phyloP scores from a whole-genome alignment of 2,888 invertebrate species.

The Mycalesis mineus region DNA sequence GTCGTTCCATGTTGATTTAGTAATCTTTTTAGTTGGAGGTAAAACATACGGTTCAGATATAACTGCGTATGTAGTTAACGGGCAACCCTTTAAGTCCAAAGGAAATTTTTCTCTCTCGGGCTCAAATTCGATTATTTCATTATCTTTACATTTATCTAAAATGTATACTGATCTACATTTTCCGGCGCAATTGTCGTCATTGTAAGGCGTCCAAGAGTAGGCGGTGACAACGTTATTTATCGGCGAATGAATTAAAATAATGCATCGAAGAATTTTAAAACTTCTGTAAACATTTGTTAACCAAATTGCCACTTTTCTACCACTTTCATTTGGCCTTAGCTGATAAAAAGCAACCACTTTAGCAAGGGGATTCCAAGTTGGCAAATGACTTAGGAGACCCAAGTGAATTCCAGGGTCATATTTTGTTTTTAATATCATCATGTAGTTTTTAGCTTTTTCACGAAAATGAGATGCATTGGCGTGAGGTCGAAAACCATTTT shows the following conservation, averaged over 20 bases:
- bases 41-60: slow-evolving; percentile 72
- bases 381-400: slow-evolving; percentile 65
- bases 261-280: slow-evolving; percentile 61
- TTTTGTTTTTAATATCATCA: slow-evolving; percentile 72
- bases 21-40: slow-evolving; percentile 52
- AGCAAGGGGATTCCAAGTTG: slow-evolving; percentile 74
- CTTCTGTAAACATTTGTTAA: slow-evolving; percentile 63
- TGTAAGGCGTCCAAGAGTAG: slow-evolving; percentile 69
- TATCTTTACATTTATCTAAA: slow-evolving; percentile 60
- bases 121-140: slow-evolving; percentile 46
- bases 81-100: slow-evolving; percentile 61
- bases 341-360: slow-evolving; percentile 69
- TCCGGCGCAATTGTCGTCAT: slow-evolving; percentile 61
- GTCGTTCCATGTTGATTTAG: slow-evolving; percentile 47
- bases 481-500: slow-evolving; percentile 69
- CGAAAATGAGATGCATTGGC: slow-evolving; percentile 74
- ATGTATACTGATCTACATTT: slow-evolving; percentile 59
- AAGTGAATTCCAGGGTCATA: slow-evolving; percentile 66
- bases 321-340: slow-evolving; percentile 47
- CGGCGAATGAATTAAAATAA: slow-evolving; percentile 60
- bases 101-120: slow-evolving; percentile 59
- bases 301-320: slow-evolving; percentile 48
- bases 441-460: slow-evolving; percentile 76
- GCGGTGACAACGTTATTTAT: slow-evolving; percentile 52
- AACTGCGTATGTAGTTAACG: slow-evolving; percentile 61